Evolutionary conservation across 2,888 invertebrate genomes (phyloP).

Genomic region (Drosophila neutralis): DNA sequence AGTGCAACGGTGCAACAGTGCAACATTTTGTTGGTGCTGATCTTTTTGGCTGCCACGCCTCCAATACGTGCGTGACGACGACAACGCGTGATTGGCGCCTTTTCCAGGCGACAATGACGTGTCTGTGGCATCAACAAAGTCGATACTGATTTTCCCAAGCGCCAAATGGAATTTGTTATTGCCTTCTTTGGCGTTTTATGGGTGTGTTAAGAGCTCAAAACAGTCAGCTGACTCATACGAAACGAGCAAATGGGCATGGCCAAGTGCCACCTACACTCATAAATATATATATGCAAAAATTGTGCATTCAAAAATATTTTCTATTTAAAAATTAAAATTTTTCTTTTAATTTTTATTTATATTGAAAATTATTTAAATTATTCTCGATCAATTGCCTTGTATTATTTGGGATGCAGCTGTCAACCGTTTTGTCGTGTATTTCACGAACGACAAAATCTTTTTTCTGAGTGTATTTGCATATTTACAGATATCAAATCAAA

Average conservation of each 20-base stretch:
- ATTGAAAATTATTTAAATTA: too few relatives aligned
- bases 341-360: background rate
- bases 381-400: too few relatives aligned
- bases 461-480: background rate
- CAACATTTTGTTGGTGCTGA: constrained; percentile 14
- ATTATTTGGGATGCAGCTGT: too few relatives aligned
- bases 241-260: constrained; percentile 49
- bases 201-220: constrained; percentile 53
- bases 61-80: constrained; percentile 42
- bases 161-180: constrained; percentile 11
- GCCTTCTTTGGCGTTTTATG: constrained; percentile 15
- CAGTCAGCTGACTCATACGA: constrained; percentile 46
- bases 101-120: constrained; percentile 32
- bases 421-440: too few relatives aligned
- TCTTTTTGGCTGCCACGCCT: constrained; percentile 41
- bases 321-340: background rate
- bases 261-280: constrained; percentile 41
- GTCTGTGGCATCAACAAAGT: constrained; percentile 47
- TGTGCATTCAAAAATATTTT: background rate
- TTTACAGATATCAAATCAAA: constrained; percentile 36
- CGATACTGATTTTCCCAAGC: constrained; percentile 27
- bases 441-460: too few relatives aligned
- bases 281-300: background rate
- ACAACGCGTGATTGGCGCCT: constrained; percentile 38
- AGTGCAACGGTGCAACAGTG: constrained; percentile 8